Base-by-base conservation (phyloP, 92 coral and sea anemone species). In the Galaxea fascicularis region DNA sequence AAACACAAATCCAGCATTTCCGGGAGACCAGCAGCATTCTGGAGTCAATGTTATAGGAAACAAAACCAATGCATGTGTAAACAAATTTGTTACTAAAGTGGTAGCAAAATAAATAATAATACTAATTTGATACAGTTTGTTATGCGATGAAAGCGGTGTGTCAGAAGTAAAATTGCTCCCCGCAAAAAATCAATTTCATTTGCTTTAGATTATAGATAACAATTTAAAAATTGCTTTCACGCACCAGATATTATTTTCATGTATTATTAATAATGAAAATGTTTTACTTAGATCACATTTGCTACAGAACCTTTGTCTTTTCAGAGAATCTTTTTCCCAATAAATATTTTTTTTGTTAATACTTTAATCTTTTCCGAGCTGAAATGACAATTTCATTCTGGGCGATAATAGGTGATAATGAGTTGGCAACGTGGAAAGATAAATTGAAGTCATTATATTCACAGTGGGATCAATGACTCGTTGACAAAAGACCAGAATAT, bases 361-460 rank as follows among this genome's bases (percentile, higher is more conserved):
- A 44, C 60, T 15, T 47, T 29, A 29, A 17, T 44, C 39, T 29
- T 10, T 29, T 47, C 35, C 20, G 10, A 46, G 4, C n/a, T 24
- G 17, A 26, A 44, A 57, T 8, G 10, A 30, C 28, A 71, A 35
- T 71, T 41, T 12, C 16, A 82, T 71, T 41, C 41, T 41, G 18
- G 46, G 46, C 45, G 77, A 35, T 70, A 82, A 69, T 12, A 66
- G 14, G 57, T 56, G 67, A 39, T 82, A 82, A 71, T 82, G 26
- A 82, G 78, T 71, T 57, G 78, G 66, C 86, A 54, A 82, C 89
- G 84, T 67, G 77, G 78, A 86, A 35, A 71, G 85, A 68, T 35
- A 60, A 44, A 66, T 76, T 76, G 49, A 84, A 73, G 62, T 73
- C 83, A 77, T 62, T 71, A 27, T n/a, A n/a, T n/a, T 47, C 4